Conservation (phyloP, 30 jellyfish, hydroid and myxozoan genomes). For the Pseudorhiza aurosa region DNA sequence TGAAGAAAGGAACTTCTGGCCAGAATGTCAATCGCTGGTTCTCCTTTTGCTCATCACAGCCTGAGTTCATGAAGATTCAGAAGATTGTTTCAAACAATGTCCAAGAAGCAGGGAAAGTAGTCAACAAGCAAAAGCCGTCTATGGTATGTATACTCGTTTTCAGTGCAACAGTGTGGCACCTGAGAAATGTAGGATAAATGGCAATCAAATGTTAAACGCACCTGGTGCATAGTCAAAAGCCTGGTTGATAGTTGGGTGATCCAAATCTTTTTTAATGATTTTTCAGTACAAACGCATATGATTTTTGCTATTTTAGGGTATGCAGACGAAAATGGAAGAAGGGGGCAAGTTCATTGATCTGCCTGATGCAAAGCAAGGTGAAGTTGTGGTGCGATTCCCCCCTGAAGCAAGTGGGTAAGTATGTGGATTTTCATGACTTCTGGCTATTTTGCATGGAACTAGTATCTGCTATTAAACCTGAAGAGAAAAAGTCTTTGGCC, state of each 20-base stretch:
- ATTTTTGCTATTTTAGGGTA: constrained; percentile 43
- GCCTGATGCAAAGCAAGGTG: constrained; percentile 92
- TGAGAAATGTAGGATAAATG: constrained; percentile 2
- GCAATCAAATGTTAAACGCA: no score
- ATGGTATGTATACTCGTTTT: background rate
- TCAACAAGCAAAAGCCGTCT: constrained; percentile 20
- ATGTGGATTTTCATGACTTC: background rate
- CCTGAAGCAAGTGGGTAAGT: constrained; percentile 99
- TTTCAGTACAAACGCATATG: no score
- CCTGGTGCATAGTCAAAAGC: no score
- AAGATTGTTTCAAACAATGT: constrained; percentile 17
- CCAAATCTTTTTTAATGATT: no score
- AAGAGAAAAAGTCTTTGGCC: no score
- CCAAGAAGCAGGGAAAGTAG: constrained; percentile 9
- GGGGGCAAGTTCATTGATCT: constrained; percentile 93
- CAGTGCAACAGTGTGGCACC: background rate
- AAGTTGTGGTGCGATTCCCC: constrained; percentile 95
- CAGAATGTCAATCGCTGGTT: constrained; percentile 82
- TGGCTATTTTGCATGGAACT: no score
- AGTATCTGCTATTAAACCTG: no score
- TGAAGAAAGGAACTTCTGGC: constrained; percentile 54
- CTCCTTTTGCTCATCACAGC: constrained; percentile 62
- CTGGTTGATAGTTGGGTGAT: no score
- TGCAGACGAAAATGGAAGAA: constrained; percentile 83
- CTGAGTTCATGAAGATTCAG: constrained; percentile 43